A percentile compares a stretch with the other conserved stretches of the same genome.
Evolutionary conservation across 2,797 vertebrate genomes (phyloP).

Genomic region (Poeciliopsis paucimaculata): DNA sequence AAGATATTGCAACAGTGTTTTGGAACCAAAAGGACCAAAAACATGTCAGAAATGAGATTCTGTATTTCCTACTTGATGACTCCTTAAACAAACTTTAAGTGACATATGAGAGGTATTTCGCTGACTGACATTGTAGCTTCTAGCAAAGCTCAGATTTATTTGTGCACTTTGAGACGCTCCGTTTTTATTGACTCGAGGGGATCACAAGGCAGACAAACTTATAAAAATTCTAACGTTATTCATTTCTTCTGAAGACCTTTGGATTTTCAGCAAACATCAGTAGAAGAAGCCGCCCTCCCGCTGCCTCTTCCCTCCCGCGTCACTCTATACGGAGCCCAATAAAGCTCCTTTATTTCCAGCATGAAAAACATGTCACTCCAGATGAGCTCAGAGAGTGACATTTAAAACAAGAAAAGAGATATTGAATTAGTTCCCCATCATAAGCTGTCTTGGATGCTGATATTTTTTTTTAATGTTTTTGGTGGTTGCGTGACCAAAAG

Average conservation of each 20-base stretch:
- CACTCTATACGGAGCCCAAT: constrained; percentile 66
- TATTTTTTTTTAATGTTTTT: constrained; percentile 43
- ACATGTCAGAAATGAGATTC: background rate
- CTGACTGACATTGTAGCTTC: constrained; percentile 30
- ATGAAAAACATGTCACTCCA: constrained; percentile 82
- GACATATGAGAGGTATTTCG: constrained; percentile 42
- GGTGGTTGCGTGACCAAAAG: constrained; percentile 17
- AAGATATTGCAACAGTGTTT: background rate
- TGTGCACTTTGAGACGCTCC: constrained; percentile 33
- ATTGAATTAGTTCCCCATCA: constrained; percentile 84
- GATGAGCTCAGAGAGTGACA: constrained; percentile 84
- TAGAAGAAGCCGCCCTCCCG: constrained; percentile 22
- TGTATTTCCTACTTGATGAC: constrained; percentile 20
- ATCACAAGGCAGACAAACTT: constrained; percentile 54
- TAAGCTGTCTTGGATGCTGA: constrained; percentile 72
- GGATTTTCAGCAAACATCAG: constrained; percentile 57
- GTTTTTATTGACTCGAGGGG: constrained; percentile 40
- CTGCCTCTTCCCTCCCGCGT: background rate
- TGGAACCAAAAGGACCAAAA: constrained; percentile 6
- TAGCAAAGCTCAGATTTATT: constrained; percentile 38
- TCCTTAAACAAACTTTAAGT: constrained; percentile 18
- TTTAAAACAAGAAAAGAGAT: constrained; percentile 82
- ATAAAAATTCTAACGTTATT: constrained; percentile 63
- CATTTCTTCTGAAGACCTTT: constrained; percentile 73
- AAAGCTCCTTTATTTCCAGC: constrained; percentile 78